Evolutionary conservation across 2,888 invertebrate genomes (phyloP).

Genomic region (Pterostichus niger): DNA sequence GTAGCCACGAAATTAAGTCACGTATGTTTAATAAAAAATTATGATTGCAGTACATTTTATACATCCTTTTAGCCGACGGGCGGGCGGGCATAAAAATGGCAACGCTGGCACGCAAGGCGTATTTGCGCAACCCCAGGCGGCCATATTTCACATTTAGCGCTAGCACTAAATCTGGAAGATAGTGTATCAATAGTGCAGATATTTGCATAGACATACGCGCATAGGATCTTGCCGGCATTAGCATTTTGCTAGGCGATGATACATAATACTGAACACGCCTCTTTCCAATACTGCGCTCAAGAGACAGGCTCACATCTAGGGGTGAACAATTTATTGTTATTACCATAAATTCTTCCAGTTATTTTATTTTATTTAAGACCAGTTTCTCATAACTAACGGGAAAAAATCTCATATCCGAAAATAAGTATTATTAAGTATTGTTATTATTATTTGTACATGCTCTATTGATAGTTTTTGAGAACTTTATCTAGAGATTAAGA

Average conservation of each 20-base stretch:
- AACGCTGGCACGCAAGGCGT: constrained; percentile 30
- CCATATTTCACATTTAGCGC: constrained; percentile 49
- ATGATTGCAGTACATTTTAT: constrained; percentile 53
- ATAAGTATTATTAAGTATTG: too few species aligned
- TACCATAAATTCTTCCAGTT: background rate
- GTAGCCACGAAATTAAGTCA: constrained; percentile 53
- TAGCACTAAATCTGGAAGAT: constrained; percentile 48
- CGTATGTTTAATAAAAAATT: constrained; percentile 58
- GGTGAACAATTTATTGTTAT: background rate
- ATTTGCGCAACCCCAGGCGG: background rate
- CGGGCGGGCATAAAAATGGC: constrained; percentile 29
- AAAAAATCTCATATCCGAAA: too few species aligned
- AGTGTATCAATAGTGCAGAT: constrained; percentile 58
- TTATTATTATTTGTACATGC: too few species aligned
- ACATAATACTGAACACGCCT: constrained; percentile 56
- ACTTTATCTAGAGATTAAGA: too few species aligned
- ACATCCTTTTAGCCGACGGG: constrained; percentile 43
- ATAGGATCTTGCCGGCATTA: constrained; percentile 45
- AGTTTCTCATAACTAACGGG: background rate
- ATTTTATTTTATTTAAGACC: constrained; percentile 12
- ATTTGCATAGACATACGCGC: constrained; percentile 58
- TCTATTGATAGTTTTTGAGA: too few species aligned
- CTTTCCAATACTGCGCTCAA: constrained; percentile 51
- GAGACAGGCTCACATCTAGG: constrained; percentile 13
- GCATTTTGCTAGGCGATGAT: constrained; percentile 54